Percentiles rank a stretch among this genome's conserved stretches.
These are phyloP conservation scores for Chymomyza costata DNA, from an alignment of 1,140 invertebrate species.

Conservation along the genomic window DNA sequence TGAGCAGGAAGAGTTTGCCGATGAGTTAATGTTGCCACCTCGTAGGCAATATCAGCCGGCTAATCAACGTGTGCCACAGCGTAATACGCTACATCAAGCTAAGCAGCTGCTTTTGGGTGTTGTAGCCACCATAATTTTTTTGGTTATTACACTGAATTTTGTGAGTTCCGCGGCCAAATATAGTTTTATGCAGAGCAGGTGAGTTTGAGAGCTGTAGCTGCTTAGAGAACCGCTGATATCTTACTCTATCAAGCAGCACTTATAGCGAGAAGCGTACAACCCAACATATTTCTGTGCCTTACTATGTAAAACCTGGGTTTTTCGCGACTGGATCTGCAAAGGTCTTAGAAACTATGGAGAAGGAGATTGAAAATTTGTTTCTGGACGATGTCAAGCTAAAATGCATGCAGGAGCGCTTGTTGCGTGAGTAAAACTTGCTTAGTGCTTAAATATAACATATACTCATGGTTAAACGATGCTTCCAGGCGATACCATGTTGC, in stretches of 20 bases:
- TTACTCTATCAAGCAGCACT: constrained; percentile 21
- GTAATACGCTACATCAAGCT: constrained; percentile 50
- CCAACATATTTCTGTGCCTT: constrained; percentile 82
- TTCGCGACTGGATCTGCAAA: constrained; percentile 22
- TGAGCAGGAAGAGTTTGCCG: constrained; percentile 9
- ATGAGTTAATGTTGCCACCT: background rate
- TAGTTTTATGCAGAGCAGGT: constrained; percentile 88
- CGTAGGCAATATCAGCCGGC: constrained; percentile 53
- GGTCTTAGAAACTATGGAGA: constrained; percentile 28
- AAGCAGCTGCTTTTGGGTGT: constrained; percentile 89
- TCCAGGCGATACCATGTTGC: constrained; percentile 45
- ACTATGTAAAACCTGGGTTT: constrained; percentile 97
- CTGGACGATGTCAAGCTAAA: constrained; percentile 39
- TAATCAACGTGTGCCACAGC: constrained; percentile 64
- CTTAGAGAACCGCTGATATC: background rate
- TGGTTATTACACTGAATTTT: constrained; percentile 94
- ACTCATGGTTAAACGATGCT: background rate
- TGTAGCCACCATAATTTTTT: constrained; percentile 75
- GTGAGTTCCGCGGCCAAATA: constrained; percentile 94
- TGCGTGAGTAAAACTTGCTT: constrained; percentile 43
- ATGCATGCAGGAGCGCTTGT: constrained; percentile 46
- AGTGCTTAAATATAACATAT: background rate
- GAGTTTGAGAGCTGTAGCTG: constrained; percentile 75
- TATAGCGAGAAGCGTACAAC: constrained; percentile 80
- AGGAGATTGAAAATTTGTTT: constrained; percentile 42